These are phyloP conservation scores for Podiceps cristatus DNA, from an alignment of 2,113 vertebrate species.

Conservation along the genomic window DNA sequence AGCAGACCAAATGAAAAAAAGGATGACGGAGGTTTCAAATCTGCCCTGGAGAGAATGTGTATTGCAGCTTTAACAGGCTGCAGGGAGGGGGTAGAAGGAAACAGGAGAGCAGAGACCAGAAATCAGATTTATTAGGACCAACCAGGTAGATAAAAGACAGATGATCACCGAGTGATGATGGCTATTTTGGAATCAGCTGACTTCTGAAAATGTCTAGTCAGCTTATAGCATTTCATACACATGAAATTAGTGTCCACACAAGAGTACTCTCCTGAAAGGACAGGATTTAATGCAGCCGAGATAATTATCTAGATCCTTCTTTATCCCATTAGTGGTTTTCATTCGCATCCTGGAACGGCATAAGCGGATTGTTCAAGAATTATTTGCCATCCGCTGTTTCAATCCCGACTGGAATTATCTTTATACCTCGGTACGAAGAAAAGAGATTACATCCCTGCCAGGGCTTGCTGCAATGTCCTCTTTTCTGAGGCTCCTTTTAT, in stretches of 20 bases:
- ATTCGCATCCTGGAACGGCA: conserved; percentile 73
- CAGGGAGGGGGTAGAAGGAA: neutral
- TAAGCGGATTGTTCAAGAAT: conserved; percentile 77
- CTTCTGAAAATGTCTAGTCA: conserved; percentile 36
- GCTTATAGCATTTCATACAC: conserved; percentile 9
- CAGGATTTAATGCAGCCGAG: conserved; percentile 59
- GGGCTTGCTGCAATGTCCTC: conserved; percentile 39
- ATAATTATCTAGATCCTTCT: conserved; percentile 81
- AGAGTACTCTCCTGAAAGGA: conserved; percentile 50
- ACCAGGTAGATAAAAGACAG: neutral
- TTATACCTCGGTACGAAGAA: conserved; percentile 44
- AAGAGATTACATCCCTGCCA: conserved; percentile 68
- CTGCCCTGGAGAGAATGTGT: neutral
- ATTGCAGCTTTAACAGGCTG: neutral
- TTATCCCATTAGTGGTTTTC: conserved; percentile 80
- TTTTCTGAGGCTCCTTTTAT: conserved; percentile 22
- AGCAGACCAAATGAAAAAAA: neutral
- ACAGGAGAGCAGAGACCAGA: neutral
- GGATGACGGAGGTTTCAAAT: conserved; percentile 22
- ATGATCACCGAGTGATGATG: neutral
- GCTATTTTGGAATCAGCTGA: neutral
- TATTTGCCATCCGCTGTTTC: conserved; percentile 73
- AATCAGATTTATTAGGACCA: neutral
- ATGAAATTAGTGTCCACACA: conserved; percentile 28
- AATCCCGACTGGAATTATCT: conserved; percentile 75